These are phyloP conservation scores for Dryobota labecula DNA, from an alignment of 2,888 invertebrate species.

Conservation along the genomic window DNA sequence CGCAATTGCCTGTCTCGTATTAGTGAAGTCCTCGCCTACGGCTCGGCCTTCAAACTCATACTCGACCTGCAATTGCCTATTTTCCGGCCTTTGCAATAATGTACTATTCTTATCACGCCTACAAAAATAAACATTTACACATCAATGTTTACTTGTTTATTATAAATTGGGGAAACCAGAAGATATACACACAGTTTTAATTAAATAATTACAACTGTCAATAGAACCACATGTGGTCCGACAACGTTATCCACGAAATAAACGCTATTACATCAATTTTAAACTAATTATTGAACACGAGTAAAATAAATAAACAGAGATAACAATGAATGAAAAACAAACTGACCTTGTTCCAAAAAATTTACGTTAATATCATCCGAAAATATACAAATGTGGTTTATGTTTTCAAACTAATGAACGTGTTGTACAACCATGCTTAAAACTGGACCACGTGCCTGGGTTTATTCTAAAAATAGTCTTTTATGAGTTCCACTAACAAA, in stretches of 20 bases:
- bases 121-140: background rate
- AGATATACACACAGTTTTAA: background rate
- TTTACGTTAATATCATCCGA: background rate
- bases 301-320: background rate
- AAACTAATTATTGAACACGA: background rate
- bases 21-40: no score
- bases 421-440: background rate
- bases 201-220: background rate
- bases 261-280: background rate
- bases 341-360: background rate
- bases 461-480: conserved; percentile 31
- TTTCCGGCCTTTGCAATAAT: no score
- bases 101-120: background rate
- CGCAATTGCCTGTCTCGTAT: no score
- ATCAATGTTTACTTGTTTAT: background rate
- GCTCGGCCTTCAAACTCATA: no score
- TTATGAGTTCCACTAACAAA: conserved; percentile 27
- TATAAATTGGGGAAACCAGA: background rate
- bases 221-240: background rate
- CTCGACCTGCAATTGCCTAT: no score
- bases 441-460: conserved; percentile 11
- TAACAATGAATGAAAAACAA: no score
- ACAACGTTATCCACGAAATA: background rate
- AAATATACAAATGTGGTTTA: conserved; percentile 22
- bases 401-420: conserved; percentile 18